These are phyloP conservation scores for Pyrrhia umbra DNA, from an alignment of 2,888 invertebrate species.

Conservation along the genomic window DNA sequence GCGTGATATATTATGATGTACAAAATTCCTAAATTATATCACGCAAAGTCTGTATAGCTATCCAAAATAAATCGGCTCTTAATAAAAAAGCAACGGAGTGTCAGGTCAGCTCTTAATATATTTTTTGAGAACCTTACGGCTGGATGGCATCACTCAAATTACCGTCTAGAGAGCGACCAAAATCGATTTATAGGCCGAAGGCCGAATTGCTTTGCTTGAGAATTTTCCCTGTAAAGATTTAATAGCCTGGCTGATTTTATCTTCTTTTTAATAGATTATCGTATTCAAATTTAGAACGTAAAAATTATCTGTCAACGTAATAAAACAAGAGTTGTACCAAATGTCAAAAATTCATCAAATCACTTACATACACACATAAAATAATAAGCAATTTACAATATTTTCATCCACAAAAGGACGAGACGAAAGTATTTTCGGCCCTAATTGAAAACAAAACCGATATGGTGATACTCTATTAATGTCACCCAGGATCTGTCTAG, in stretches of 20 bases:
- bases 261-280: no score
- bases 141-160: constrained; percentile 81
- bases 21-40: background rate
- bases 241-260: background rate
- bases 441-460: constrained; percentile 22
- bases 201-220: constrained; percentile 26
- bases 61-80: background rate
- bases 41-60: background rate
- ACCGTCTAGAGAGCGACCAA: constrained; percentile 62
- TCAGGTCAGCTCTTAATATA: constrained; percentile 29
- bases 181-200: constrained; percentile 37
- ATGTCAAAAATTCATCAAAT: no score
- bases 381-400: no score
- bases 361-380: no score
- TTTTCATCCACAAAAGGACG: background rate
- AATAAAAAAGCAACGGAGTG: constrained; percentile 18
- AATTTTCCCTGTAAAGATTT: constrained; percentile 2
- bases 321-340: no score
- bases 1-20: no score
- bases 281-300: no score
- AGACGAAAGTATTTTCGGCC: constrained; percentile 15
- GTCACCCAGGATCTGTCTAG: constrained; percentile 69
- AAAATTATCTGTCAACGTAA: no score
- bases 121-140: constrained; percentile 62
- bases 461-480: constrained; percentile 40